phyloP scores from a whole-genome alignment of 2,797 vertebrate species.

The Myotis planiceps region DNA sequence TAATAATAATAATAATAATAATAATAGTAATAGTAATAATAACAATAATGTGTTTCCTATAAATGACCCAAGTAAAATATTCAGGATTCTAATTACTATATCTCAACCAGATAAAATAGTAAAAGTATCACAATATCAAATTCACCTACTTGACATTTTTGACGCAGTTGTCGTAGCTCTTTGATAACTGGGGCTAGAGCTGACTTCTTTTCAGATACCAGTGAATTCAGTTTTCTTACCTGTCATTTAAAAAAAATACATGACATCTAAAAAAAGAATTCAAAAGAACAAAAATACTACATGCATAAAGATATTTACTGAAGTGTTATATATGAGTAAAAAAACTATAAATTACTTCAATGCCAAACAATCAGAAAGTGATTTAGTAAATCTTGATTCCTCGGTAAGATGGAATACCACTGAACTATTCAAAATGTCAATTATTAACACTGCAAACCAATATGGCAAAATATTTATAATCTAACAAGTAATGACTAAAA shows the following conservation, averaged over 20 bases:
- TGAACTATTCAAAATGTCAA: background rate
- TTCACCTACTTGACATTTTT: constrained; percentile 91
- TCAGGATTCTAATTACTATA: background rate
- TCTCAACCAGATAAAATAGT: background rate
- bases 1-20: background rate
- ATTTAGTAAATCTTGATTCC: constrained; percentile 19
- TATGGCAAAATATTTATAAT: constrained; percentile 10
- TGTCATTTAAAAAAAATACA: constrained; percentile 79
- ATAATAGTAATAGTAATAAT: background rate
- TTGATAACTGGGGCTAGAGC: constrained; percentile 96
- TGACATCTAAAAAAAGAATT: constrained; percentile 26
- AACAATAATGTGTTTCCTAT: background rate
- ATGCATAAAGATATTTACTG: background rate
- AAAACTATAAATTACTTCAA: constrained; percentile 12
- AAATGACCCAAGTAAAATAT: constrained; percentile 37
- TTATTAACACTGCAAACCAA: background rate
- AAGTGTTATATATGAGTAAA: background rate
- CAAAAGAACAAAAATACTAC: constrained; percentile 30
- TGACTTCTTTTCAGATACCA: constrained; percentile 95
- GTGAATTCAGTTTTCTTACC: constrained; percentile 95
- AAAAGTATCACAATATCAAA: background rate
- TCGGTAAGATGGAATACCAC: background rate
- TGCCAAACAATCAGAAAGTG: background rate
- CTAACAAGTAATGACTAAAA: constrained; percentile 17
- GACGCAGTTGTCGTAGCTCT: constrained; percentile 94